A percentile compares a stretch with the other conserved stretches of the same genome.
Evolutionary conservation across 2,888 invertebrate genomes (phyloP).

Genomic region (Rutpela maculata): DNA sequence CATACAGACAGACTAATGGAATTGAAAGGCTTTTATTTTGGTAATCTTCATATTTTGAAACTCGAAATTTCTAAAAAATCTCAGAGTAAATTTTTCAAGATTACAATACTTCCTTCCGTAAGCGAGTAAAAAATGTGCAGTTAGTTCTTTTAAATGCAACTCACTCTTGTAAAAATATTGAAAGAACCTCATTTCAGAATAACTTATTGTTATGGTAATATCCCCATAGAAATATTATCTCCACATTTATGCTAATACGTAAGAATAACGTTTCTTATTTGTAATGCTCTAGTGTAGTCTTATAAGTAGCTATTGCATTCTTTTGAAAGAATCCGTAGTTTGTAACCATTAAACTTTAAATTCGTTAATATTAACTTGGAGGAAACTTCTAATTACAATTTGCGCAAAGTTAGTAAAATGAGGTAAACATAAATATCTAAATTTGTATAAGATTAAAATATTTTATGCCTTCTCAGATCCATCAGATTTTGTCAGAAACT

Average conservation of each 20-base stretch:
- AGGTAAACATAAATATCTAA: slow-evolving; percentile 7
- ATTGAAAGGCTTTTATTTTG: too few species aligned
- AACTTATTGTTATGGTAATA: background rate
- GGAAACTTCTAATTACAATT: background rate
- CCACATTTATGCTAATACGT: background rate
- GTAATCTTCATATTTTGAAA: too few species aligned
- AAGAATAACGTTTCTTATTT: background rate
- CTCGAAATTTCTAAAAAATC: too few species aligned
- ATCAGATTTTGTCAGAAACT: background rate
- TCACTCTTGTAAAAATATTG: too few species aligned
- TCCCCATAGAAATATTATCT: background rate
- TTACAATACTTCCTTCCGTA: too few species aligned
- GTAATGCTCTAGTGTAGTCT: background rate
- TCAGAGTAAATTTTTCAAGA: too few species aligned
- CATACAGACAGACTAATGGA: too few species aligned
- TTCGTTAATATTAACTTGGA: background rate
- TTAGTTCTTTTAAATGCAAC: too few species aligned
- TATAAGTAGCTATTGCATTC: background rate
- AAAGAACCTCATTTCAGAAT: background rate
- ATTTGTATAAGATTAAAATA: slow-evolving; percentile 4
- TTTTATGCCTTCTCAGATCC: background rate
- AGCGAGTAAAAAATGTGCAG: too few species aligned
- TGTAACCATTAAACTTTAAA: background rate
- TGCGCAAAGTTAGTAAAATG: slow-evolving; percentile 1
- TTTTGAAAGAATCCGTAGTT: background rate